Evolutionary conservation across 1,140 invertebrate species (phyloP), one percentile per base, ranked within the genome.

Genomic region (Drosophila sp.): DNA sequence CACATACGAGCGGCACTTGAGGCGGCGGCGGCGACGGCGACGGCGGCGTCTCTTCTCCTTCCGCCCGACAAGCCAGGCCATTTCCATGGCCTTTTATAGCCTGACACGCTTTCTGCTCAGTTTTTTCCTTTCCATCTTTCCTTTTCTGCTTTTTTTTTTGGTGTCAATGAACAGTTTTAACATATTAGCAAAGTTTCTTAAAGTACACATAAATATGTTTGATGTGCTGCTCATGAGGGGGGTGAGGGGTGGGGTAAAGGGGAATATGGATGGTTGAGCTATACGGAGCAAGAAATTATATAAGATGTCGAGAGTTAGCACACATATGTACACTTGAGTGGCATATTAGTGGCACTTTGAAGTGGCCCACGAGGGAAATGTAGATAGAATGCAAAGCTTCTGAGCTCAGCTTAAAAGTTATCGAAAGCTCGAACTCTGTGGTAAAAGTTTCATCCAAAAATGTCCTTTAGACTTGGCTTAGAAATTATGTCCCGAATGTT

Each of bases 161-260:
- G 84, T 89, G 84, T 89, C 84, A 89, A 89, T 89, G 84, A 89
- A 89, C 84, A 89, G 84, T 89, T 89, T 89, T 89, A 89, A 89
- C 84, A 89, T 89, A 89, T 89, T 89, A 89, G 84, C 77, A 89
- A 89, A 89, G 84, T 89, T 89, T 89, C 85, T 75, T 80, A 87
- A 89, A 89, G 85, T 89, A 89, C 85, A 87, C 75, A 79, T 76
- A 89, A 89, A 87, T 87, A 87, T 89, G 77, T 89, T 89, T 87
- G 80, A 89, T 87, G 84, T 84, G 29, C 17, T 47, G 41, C 7
- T 58, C 40, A 73, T 70, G 50, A 33, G 30, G 11, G 41, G 30
- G 32, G 6, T 23, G 7, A 35, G 6, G 10, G 35, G 64, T 4
- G 3, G 54, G 23, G 29, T 25, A n/a, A 7, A 25, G 3, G 54